Percentiles rank a stretch among this genome's conserved stretches.
Evolutionary conservation across 2,113 vertebrate species (phyloP).

Genomic region (Aldabrachelys gigantea): DNA sequence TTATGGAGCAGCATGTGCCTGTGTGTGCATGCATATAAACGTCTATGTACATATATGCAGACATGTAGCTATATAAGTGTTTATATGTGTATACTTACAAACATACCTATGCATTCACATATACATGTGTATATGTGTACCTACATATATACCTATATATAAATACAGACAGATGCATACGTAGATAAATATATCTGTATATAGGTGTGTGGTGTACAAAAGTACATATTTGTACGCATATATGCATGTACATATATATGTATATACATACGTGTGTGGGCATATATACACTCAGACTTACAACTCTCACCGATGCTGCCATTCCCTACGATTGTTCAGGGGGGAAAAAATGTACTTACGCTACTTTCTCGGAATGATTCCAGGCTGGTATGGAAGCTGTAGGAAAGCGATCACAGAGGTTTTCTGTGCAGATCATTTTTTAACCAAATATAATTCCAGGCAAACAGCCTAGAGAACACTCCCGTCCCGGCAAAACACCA

Average conservation of each 20-base stretch:
- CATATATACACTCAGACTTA: not conserved
- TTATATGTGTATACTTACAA: not conserved
- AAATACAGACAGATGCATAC: not conserved
- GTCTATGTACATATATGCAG: not conserved
- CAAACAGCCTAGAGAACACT: not conserved
- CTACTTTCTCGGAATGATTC: constrained; percentile 67
- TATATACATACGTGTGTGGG: not conserved
- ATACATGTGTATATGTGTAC: not conserved
- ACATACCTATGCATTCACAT: not conserved
- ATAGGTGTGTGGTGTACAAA: not conserved
- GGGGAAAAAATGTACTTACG: constrained; percentile 60
- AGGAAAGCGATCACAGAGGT: constrained; percentile 17
- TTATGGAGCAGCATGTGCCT: fast-evolving
- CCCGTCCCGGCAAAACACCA: not conserved
- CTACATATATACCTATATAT: not conserved
- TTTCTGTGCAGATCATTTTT: not conserved
- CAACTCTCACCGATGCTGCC: constrained; percentile 38
- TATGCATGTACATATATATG: not conserved
- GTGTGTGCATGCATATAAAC: fast-evolving
- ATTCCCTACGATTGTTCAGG: constrained; percentile 39
- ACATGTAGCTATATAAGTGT: too few species aligned
- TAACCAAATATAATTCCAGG: not conserved
- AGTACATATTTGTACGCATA: not conserved
- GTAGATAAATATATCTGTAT: not conserved
- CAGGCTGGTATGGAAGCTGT: constrained; percentile 44